Evolutionary conservation across 2,113 vertebrate species (phyloP).

Genomic region (Monarcha castaneiventris): DNA sequence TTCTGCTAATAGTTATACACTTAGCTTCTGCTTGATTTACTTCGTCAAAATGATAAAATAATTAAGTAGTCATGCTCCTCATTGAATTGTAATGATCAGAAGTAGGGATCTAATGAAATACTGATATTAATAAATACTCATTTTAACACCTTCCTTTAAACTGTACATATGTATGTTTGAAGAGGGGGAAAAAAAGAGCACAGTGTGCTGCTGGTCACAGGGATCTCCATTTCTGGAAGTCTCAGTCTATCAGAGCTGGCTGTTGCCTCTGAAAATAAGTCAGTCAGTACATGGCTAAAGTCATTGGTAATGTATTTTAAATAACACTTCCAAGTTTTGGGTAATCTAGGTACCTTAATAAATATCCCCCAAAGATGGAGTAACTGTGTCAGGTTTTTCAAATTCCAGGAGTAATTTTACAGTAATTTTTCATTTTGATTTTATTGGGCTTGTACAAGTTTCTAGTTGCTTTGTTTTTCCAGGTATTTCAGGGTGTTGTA

Average conservation of each 20-base stretch:
- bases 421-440: not conserved
- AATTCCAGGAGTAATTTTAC: not conserved
- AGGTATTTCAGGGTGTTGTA: not conserved
- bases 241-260: not conserved
- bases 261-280: not conserved
- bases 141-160: not conserved
- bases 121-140: not conserved
- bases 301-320: not conserved
- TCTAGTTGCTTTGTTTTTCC: not conserved
- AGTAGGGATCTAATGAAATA: not conserved
- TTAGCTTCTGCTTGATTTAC: not conserved
- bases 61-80: not conserved
- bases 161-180: not conserved
- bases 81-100: not conserved
- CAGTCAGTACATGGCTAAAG: not conserved
- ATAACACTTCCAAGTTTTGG: not conserved
- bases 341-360: not conserved
- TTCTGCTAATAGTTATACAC: not conserved
- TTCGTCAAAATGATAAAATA: not conserved
- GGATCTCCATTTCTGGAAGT: not conserved
- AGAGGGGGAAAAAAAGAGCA: not conserved
- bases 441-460: not conserved
- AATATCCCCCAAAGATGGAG: not conserved
- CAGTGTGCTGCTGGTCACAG: not conserved
- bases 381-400: not conserved